Conservation (phyloP, 2,888 invertebrate species). For the Taphrorychus bicolor region DNA sequence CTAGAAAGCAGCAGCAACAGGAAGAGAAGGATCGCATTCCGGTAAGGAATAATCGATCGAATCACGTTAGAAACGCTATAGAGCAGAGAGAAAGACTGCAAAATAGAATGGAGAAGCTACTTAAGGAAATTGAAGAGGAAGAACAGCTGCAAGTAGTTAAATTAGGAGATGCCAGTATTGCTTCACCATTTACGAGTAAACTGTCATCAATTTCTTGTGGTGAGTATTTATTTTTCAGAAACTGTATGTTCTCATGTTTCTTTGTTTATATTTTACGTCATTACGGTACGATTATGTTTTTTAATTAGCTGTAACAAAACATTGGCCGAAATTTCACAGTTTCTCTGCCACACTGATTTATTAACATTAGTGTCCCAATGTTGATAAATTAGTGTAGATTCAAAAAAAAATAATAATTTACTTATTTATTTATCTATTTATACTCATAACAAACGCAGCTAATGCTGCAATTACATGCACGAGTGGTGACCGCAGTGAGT, state of each 20-base stretch:
- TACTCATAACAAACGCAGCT: no score
- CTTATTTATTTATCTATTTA: no score
- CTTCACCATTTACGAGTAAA: slow-evolving; percentile 98
- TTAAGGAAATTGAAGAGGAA: slow-evolving; percentile 87
- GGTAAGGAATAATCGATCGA: slow-evolving; percentile 47
- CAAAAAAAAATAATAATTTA: no score
- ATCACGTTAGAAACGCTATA: slow-evolving; percentile 45
- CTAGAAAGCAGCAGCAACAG: slow-evolving; percentile 28
- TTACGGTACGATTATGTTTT: background rate
- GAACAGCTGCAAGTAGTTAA: slow-evolving; percentile 90
- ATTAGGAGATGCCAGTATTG: slow-evolving; percentile 98
- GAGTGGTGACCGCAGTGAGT: no score
- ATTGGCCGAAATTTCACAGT: no score
- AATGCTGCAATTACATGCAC: no score
- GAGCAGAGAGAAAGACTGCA: slow-evolving; percentile 52
- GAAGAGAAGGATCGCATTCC: slow-evolving; percentile 39
- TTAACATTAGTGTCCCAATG: no score
- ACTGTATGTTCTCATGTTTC: background rate
- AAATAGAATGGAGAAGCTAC: slow-evolving; percentile 66
- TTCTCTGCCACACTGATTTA: no score
- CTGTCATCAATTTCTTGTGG: slow-evolving; percentile 94
- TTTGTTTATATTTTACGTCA: background rate
- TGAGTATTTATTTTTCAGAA: slow-evolving; percentile 62
- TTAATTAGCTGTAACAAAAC: no score
- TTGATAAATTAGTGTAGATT: no score